Evolutionary conservation across 2,888 invertebrate genomes (phyloP).

Genomic region (Oscheius sp.): DNA sequence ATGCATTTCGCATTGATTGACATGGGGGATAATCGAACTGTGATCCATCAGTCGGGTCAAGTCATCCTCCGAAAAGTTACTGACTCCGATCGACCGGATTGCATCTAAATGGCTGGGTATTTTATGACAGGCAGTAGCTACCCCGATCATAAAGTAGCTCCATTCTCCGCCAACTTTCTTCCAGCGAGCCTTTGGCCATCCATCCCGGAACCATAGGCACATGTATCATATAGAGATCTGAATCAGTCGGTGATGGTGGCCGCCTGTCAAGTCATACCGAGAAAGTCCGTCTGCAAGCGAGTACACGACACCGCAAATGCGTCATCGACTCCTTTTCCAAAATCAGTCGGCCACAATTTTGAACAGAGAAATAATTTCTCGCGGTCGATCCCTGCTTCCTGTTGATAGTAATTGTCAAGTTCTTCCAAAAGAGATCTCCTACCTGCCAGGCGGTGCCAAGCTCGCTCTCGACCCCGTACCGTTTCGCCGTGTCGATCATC

Average conservation of each 20-base stretch:
- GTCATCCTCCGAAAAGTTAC: conserved; percentile 73
- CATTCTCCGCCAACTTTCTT: conserved; percentile 74
- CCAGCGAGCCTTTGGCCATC: conserved; percentile 55
- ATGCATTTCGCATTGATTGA: conserved; percentile 75
- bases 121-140: conserved; percentile 19
- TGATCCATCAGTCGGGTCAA: conserved; percentile 71
- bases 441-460: conserved; percentile 66
- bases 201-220: conserved; percentile 73
- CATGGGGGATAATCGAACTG: conserved; percentile 72
- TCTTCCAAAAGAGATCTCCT: too few relatives aligned
- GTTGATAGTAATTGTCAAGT: neutral
- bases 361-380: conserved; percentile 73
- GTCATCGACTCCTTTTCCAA: conserved; percentile 67
- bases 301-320: conserved; percentile 72
- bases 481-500: conserved; percentile 74
- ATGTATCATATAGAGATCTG: conserved; percentile 74
- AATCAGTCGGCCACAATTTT: conserved; percentile 74
- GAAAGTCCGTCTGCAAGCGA: conserved; percentile 71
- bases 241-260: too few relatives aligned
- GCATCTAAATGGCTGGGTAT: conserved; percentile 57
- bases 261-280: conserved; percentile 54
- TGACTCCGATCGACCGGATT: conserved; percentile 74
- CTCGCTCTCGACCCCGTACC: conserved; percentile 74
- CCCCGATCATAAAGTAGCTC: conserved; percentile 74
- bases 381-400: conserved; percentile 71